These are phyloP conservation scores for Drosophila nasuta DNA, from an alignment of 1,140 invertebrate genomes.

Conservation along the genomic window DNA sequence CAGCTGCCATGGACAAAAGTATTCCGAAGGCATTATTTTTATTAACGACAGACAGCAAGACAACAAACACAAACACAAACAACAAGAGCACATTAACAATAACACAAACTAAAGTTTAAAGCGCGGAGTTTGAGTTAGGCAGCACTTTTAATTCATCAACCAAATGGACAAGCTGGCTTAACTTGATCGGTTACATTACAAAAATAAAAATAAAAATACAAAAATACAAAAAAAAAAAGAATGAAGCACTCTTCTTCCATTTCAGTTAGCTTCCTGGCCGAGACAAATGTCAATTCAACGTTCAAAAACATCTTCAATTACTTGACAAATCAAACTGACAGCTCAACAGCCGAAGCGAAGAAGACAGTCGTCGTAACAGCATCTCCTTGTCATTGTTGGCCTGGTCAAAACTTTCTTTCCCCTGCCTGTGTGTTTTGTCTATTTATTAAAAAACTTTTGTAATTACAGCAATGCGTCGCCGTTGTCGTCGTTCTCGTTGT, in stretches of 20 bases:
- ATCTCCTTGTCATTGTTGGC: constrained; percentile 40
- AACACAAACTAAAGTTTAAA: constrained; percentile 2
- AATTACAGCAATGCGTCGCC: constrained; percentile 72
- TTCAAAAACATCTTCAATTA: constrained; percentile 50
- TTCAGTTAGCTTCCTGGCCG: constrained; percentile 59
- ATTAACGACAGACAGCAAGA: constrained; percentile 41
- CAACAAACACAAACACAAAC: neutral
- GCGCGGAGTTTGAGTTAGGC: constrained; percentile 2
- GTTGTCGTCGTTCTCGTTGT: neutral
- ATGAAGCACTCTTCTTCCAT: constrained; percentile 8
- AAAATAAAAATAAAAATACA: neutral
- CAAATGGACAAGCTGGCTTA: constrained; percentile 54
- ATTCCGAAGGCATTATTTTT: constrained; percentile 52
- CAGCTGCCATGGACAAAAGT: constrained; percentile 35
- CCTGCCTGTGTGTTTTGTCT: constrained; percentile 57
- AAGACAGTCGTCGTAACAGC: constrained; percentile 11
- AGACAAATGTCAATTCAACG: constrained; percentile 66
- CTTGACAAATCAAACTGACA: constrained; percentile 44
- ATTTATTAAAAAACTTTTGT: constrained; percentile 81
- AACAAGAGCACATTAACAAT: neutral
- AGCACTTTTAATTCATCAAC: constrained; percentile 35
- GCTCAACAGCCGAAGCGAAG: constrained; percentile 7
- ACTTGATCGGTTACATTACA: constrained; percentile 67
- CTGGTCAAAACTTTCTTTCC: constrained; percentile 54
- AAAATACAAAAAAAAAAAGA: neutral